Evolutionary conservation across 2,888 invertebrate species (phyloP), one percentile per base, ranked within the genome.

Genomic region (Bursaphelenchus okinawaensis): DNA sequence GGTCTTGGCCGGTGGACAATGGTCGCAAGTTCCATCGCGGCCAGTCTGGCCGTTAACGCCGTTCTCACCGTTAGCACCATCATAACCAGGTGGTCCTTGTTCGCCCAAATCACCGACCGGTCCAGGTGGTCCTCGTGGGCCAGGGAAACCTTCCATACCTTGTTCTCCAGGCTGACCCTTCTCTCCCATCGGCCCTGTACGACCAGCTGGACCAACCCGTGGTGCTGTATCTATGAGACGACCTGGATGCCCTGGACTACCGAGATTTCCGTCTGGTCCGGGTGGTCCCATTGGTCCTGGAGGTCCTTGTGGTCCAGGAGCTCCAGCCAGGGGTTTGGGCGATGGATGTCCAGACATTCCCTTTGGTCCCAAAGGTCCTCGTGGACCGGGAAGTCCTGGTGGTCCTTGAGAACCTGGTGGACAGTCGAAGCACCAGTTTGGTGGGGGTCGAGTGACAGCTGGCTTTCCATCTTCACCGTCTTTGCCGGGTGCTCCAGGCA

Each of bases 181-280:
- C 50, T 54, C 54, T 62, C 62, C 62, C 22, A 67, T 68, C 64
- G n/a, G 70, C 12, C 62, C 62, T 55, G 28, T 31, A 50, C 55
- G 29, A 19, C 62, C 62, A 20, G 55, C 24, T 26, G 27, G 54
- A 19, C 27, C 40, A 40, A 40, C n/a, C n/a, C 40, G 40, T 16
- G 54, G 54, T 16, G 27, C 16, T 16, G 27, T 27, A 26, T 54
- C 24, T 16, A 54, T n/a, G 54, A 54, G 54, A 54, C 27, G 27
- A n/a, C 24, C 27, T 16, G 24, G 24, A 54, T 27, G 27, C 12
- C 24, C 54, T 12, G 24, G 24, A 26, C 19, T 50, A 65, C 75
- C 75, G 31, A 71, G 71, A 54, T 65, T 28, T 74, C 75, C 75
- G 60, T 70, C 71, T 24, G 60, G 61, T 66, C 72, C 72, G 58